Evolutionary conservation across 2,797 vertebrate genomes (phyloP), one percentile per base, ranked within the genome.

Genomic region (Myoxocephalus aenaeus): DNA sequence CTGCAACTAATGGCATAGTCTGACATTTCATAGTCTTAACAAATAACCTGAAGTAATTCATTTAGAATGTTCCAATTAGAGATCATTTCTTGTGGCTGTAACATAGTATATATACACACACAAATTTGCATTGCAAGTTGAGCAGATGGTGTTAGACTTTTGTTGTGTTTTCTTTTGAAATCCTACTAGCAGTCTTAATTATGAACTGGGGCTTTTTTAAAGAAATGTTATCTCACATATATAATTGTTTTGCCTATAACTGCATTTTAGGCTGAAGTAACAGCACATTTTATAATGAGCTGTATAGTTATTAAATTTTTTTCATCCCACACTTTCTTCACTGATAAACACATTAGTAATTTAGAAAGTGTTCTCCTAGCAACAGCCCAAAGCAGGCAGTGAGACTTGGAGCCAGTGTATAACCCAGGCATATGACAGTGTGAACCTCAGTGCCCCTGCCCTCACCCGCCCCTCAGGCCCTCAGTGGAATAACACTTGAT

Each of bases 401-500:
- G 70, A 79, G 68, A 73, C 57, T 70, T 46, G 25, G 48, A 81
- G 80, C 81, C 81, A 86, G 78, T 83, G 71, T 83, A 84, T 86
- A 85, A 90, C 72, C 75, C 83, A 81, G 83, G 85, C 92, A 88
- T 91, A 93, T 91, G 92, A 94, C 82, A 79, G 89, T 67, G 70
- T 89, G 87, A 90, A 93, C 90, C 85, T 75, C 61, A 2, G 63
- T 87, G 86, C 83, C 87, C 88, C 88, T 79, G 76, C 81, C 82
- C 87, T 90, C 87, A 79, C 84, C 80, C 80, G 54, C 79, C 78
- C 81, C 87, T 89, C 82, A 74, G 75, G 83, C 90, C 91, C 92
- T 94, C 93, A 20, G 75, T 89, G 90, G 92, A 94, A 90, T 92
- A 94, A 94, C 93, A 93, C 94, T 95, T 88, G 91, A 95, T 95